Base-by-base conservation (phyloP, 2,888 invertebrate species). In the Epinotia nisella region DNA sequence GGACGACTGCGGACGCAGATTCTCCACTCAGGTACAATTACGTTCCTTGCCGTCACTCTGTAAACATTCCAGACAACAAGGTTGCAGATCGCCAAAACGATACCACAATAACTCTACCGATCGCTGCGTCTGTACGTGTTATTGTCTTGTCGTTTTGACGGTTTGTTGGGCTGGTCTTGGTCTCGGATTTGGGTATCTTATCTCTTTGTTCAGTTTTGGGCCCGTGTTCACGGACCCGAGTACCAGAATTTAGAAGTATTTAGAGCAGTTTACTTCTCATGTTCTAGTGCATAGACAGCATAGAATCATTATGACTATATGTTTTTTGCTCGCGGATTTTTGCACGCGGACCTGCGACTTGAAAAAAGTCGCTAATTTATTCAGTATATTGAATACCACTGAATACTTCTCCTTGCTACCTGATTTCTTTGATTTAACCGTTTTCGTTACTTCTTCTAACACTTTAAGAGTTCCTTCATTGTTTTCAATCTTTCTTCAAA, bases 1-100 rank as follows among this genome's bases (percentile, higher is more conserved):
- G 80, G 98, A 98, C 85, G 97, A 98, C 82, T 99, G 99, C 91
- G 98, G 98, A 81, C 95, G 95, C 82, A 94, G 97, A 82, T 97
- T 97, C 86, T 97, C 97, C 83, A 97, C 97, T 75, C 97, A 97
- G 96, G 97, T 97, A 94, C 86, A 91, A 89, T 81, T 82, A 84
- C 85, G 85, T 84, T 86, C 79, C 75, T 78, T 81, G 78, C 19
- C 53, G 13, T 56, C 39, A 29, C 17, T n/a, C 21, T n/a, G 29
- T 24, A 21, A 49, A 62, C 67, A 64, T 71, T 75, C 64, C 17
- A 55, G 73, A 76, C 76, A 75, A 74, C 78, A 79, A 77, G 74
- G 72, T 72, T 68, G 75, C 80, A 75, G 75, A 78, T 82, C 82
- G 82, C 77, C 83, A 82, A 81, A 82, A 82, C 80, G 80, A 78